Evolutionary conservation across 2,888 invertebrate species (phyloP).

Genomic region (Uropetala carovei): DNA sequence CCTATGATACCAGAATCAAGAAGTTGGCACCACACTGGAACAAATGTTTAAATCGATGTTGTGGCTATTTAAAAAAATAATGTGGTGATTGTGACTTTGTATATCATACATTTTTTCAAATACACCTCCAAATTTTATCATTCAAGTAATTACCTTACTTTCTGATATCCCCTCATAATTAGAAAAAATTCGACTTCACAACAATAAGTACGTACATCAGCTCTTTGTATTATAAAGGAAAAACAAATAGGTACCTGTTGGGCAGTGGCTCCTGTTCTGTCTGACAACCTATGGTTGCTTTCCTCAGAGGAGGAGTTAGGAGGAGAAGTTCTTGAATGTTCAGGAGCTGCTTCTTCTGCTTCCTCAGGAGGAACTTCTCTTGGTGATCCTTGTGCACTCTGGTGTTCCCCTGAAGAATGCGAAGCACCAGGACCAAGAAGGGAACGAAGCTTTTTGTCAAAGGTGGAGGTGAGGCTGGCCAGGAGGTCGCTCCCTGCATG

Average conservation of each 20-base stretch:
- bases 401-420: constrained; percentile 42
- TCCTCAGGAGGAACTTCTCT: constrained; percentile 44
- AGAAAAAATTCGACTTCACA: no score
- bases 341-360: constrained; percentile 2
- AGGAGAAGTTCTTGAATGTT: constrained; percentile 68
- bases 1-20: no score
- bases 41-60: no score
- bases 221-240: not conserved
- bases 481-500: constrained; percentile 87
- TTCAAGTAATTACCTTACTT: no score
- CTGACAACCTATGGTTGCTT: constrained; percentile 67
- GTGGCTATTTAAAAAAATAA: no score
- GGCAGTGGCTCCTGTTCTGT: constrained; percentile 41
- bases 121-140: no score
- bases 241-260: constrained; percentile 2
- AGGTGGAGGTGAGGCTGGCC: constrained; percentile 89
- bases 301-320: constrained; percentile 69
- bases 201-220: no score
- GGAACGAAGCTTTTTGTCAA: constrained; percentile 89
- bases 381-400: constrained; percentile 49
- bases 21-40: no score
- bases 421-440: constrained; percentile 81
- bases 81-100: no score
- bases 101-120: no score
- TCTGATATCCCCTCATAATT: no score